Evolutionary conservation across 1,140 invertebrate species (phyloP), one percentile per base, ranked within the genome.

Genomic region (Aphis gossypii): DNA sequence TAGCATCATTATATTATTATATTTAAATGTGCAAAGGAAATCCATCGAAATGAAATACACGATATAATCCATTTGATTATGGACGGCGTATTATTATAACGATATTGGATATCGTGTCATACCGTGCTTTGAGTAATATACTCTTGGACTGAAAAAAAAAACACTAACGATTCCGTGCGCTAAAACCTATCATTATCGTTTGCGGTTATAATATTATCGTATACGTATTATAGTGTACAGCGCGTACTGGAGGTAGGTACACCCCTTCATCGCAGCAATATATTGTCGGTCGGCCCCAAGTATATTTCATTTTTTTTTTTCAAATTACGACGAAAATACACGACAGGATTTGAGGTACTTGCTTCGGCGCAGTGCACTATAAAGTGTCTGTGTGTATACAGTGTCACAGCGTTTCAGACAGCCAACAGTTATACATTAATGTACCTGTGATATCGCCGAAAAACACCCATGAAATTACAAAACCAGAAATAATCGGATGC

Each of bases 171-270:
- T 90, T 90, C 89, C 89, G 89, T 90, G 89, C 89, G 41, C 89
- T 90, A 90, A 90, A 90, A 90, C 89, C 89, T 90, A 90, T 90
- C 56, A 90, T 90, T 90, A 90, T 25, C 89, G 89, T 90, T 90
- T 90, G 89, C 41, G 89, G 89, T 90, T 90, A 44, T 90, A 90
- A 60, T 90, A 90, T 46, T 90, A 88, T 88, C 46, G 86, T 88
- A 51, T 38, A 54, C n/a, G n/a, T 54, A 23, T 48, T 23, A 88
- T 54, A 35, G n/a, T 41, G 23, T 89, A 38, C 23, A 41, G 44
- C n/a, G 14, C 30, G 20, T 38, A 54, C 18, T 18, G n/a, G 25
- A 44, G 14, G 48, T 86, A n/a, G 30, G 9, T 51, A 89, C n/a
- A 89, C n/a, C 88, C 88, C 51, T 56, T 38, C n/a, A n/a, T 76